Evolutionary conservation across 2,888 invertebrate genomes (phyloP), one percentile per base, ranked within the genome.

Genomic region (Desoria tigrina): DNA sequence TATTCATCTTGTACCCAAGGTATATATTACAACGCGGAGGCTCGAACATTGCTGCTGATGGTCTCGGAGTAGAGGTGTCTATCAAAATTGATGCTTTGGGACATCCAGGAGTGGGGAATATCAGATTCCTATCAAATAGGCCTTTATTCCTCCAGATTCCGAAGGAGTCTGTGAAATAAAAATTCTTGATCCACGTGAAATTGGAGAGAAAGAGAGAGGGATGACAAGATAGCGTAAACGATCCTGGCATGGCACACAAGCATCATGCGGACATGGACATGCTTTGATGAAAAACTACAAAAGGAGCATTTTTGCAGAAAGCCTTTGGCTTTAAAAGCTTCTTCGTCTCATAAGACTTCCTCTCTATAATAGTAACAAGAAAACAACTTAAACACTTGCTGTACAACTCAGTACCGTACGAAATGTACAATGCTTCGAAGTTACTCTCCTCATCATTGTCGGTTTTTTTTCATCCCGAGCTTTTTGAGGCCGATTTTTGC

Each of bases 201-300:
- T 11, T 55, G 24, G 9, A n/a, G 26, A n/a, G 53, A 32, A 28
- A 26, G 21, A 55, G 27, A 28, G 18, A 55, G 6, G 55, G 32
- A 55, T 55, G 55, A 55, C 55, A 55, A 32, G 55, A 26, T 55
- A 32, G 32, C 55, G 32, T 32, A 32, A 55, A n/a, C 14, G n/a
- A 55, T 24, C 16, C 37, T 26, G 55, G 55, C 55, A 55, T 9
- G 11, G 39, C 21, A n/a, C n/a, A n/a, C 4, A 21, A n/a, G 45
- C 45, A 9, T 45, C 45, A 45, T 45, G 45, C 28, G 28, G 32
- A 55, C 55, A 55, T 55, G 55, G 32, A 55, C 55, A 55, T 55
- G 55, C 32, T 55, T 55, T 55, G 55, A 55, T 55, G 55, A 55
- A 55, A 55, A 55, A 55, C 24, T 55, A 55, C 55, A 55, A 55